phyloP scores from a whole-genome alignment of 2,888 invertebrate genomes.

The Protula sp. region DNA sequence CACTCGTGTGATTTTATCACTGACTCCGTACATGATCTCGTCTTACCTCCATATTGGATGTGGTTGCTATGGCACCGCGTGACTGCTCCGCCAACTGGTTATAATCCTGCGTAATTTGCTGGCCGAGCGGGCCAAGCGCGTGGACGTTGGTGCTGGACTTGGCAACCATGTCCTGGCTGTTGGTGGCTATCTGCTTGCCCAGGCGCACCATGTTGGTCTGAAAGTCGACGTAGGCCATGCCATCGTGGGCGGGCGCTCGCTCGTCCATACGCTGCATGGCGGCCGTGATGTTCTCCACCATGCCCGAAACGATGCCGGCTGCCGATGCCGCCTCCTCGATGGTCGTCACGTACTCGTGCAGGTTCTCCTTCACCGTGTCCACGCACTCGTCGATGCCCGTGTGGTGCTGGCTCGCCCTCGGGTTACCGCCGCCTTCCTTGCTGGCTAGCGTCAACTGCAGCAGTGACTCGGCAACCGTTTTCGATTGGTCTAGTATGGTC shows the following conservation, averaged over 20 bases:
- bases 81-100: constrained; percentile 80
- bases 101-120: constrained; percentile 81
- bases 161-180: constrained; percentile 66
- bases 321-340: constrained; percentile 70
- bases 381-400: constrained; percentile 77
- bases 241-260: constrained; percentile 34
- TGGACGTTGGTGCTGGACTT: constrained; percentile 65
- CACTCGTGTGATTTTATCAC: too few species aligned
- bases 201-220: constrained; percentile 94
- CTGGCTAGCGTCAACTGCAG: constrained; percentile 77
- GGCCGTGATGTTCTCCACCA: constrained; percentile 84
- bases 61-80: constrained; percentile 83
- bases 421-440: constrained; percentile 89
- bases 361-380: constrained; percentile 70
- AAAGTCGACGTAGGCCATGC: constrained; percentile 76
- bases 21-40: too few species aligned
- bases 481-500: constrained; percentile 79
- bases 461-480: constrained; percentile 91
- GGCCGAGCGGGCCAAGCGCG: constrained; percentile 75
- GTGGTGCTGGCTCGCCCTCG: constrained; percentile 67
- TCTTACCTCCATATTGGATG: constrained; percentile 74
- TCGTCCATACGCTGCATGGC: constrained; percentile 62
- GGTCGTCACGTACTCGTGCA: constrained; percentile 70
- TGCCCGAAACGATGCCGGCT: constrained; percentile 80
- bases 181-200: constrained; percentile 86